These are phyloP conservation scores for Orthosia gothica DNA, from an alignment of 2,888 invertebrate species.

Conservation along the genomic window DNA sequence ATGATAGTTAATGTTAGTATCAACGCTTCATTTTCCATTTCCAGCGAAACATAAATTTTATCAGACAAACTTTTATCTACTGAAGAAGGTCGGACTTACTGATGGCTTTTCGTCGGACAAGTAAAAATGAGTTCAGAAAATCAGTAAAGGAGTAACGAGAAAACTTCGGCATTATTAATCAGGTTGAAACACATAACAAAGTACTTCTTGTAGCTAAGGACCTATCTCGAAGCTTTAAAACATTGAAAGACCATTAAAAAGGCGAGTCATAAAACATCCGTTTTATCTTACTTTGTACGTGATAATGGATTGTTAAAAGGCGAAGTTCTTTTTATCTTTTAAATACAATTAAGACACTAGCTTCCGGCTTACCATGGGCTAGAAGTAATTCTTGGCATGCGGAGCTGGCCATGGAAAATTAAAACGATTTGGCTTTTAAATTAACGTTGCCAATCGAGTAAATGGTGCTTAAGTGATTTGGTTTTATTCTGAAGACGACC, in stretches of 20 bases:
- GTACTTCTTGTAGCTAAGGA: slow-evolving; percentile 46
- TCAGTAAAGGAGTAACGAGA: slow-evolving; percentile 63
- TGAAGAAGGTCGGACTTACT: slow-evolving; percentile 34
- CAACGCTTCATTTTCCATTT: slow-evolving; percentile 36
- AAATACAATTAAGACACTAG: slow-evolving; percentile 61
- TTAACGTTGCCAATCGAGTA: slow-evolving; percentile 50
- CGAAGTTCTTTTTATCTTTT: slow-evolving; percentile 57
- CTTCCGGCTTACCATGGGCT: slow-evolving; percentile 29
- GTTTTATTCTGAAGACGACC: slow-evolving; percentile 28
- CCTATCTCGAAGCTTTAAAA: slow-evolving; percentile 54
- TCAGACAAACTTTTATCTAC: slow-evolving; percentile 38
- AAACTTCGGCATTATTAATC: slow-evolving; percentile 62
- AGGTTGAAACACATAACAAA: slow-evolving; percentile 50
- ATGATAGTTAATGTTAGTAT: slow-evolving; percentile 9
- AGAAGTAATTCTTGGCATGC: slow-evolving; percentile 51
- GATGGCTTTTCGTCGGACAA: slow-evolving; percentile 58
- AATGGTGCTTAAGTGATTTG: slow-evolving; percentile 45
- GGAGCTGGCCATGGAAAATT: slow-evolving; percentile 27
- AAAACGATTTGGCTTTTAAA: slow-evolving; percentile 52
- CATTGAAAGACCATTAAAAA: slow-evolving; percentile 71
- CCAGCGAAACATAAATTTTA: slow-evolving; percentile 22
- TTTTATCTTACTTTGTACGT: slow-evolving; percentile 63
- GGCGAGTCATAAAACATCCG: slow-evolving; percentile 65
- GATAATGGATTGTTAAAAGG: slow-evolving; percentile 68
- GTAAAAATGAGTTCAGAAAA: slow-evolving; percentile 61